phyloP scores from a whole-genome alignment of 64 coral and sea anemone species.

The Cladopsammia gracilis region DNA sequence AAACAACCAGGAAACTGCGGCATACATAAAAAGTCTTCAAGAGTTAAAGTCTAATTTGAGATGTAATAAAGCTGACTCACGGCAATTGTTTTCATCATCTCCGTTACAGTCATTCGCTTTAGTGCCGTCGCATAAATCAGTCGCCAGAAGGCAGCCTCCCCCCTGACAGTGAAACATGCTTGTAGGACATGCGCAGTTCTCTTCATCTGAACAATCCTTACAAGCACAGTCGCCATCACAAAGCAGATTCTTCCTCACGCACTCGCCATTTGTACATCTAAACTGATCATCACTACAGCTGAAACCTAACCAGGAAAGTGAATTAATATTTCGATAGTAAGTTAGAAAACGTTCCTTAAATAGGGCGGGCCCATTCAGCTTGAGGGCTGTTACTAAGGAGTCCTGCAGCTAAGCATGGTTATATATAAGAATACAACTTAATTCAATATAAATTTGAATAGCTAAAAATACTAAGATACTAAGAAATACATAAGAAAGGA shows the following conservation, averaged over 20 bases:
- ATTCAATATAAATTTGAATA: too few relatives aligned
- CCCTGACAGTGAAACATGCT: constrained; percentile 12
- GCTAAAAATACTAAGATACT: too few relatives aligned
- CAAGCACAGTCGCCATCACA: constrained; percentile 61
- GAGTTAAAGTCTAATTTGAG: neutral
- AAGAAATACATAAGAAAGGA: too few relatives aligned
- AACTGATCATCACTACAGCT: constrained; percentile 18
- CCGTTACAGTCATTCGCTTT: neutral
- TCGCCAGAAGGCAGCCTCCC: constrained; percentile 24
- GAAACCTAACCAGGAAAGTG: neutral
- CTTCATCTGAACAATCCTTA: constrained; percentile 45
- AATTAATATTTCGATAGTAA: neutral
- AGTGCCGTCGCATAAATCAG: constrained; percentile 15
- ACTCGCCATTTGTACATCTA: constrained; percentile 41
- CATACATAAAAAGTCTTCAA: too few relatives aligned
- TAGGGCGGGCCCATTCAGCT: too few relatives aligned
- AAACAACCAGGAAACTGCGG: too few relatives aligned
- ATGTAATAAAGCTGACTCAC: constrained; percentile 8
- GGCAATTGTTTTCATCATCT: constrained; percentile 46
- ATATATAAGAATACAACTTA: too few relatives aligned
- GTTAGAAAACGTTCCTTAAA: too few relatives aligned
- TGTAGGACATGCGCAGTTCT: constrained; percentile 23
- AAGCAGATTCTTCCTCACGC: constrained; percentile 17
- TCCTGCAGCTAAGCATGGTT: too few relatives aligned
- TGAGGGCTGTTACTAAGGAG: too few relatives aligned